Percentiles rank a stretch among this genome's conserved stretches.
These are phyloP conservation scores for Eilema sororculum DNA, from an alignment of 2,888 invertebrate genomes.

Conservation along the genomic window DNA sequence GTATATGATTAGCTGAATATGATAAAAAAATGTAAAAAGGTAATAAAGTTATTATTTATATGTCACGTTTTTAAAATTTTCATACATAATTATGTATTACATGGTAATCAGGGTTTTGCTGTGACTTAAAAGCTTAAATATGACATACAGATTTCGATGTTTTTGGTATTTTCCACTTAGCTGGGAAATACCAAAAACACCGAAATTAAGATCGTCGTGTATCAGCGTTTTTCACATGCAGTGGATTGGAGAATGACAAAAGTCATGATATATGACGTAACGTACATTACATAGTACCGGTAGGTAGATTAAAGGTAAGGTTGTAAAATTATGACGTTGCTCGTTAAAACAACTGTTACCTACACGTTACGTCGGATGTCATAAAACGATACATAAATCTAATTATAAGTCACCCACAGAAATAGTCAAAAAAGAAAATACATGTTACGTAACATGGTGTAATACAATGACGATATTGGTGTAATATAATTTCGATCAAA, in stretches of 20 bases:
- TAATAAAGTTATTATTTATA: too few relatives aligned
- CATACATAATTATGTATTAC: too few relatives aligned
- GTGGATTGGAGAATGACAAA: background rate
- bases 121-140: too few relatives aligned
- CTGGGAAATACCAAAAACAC: too few relatives aligned
- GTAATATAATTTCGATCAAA: slow-evolving; percentile 30
- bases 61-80: too few relatives aligned
- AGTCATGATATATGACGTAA: slow-evolving; percentile 24
- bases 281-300: too few relatives aligned
- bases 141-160: background rate
- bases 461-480: slow-evolving; percentile 50
- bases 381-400: slow-evolving; percentile 79
- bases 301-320: slow-evolving; percentile 59
- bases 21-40: too few relatives aligned
- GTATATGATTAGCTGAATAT: too few relatives aligned
- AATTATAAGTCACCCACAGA: slow-evolving; percentile 72
- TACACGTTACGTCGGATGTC: slow-evolving; percentile 74
- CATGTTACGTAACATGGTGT: slow-evolving; percentile 49
- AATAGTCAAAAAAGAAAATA: slow-evolving; percentile 46
- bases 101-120: too few relatives aligned
- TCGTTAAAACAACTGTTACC: slow-evolving; percentile 69
- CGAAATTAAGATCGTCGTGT: background rate
- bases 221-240: background rate
- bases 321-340: slow-evolving; percentile 72
- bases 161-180: too few relatives aligned